These are phyloP conservation scores for Charadrius vociferus DNA, from an alignment of 2,113 vertebrate genomes.

Conservation along the genomic window DNA sequence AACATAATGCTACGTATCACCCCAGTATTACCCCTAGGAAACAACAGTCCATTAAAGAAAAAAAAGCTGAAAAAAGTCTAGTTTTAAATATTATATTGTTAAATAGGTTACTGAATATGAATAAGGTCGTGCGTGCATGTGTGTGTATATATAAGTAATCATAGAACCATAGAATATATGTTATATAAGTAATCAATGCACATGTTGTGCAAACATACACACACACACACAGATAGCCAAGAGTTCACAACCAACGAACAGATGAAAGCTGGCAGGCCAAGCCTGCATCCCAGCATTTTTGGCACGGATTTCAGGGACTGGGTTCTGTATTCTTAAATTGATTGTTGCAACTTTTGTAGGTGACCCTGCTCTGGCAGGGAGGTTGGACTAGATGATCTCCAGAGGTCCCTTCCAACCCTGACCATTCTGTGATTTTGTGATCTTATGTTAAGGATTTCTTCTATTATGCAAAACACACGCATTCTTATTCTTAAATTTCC, in stretches of 20 bases:
- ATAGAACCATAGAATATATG: no score
- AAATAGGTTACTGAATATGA: neutral
- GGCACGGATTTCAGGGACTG: neutral
- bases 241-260: neutral
- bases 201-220: neutral
- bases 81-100: neutral
- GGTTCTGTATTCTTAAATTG: neutral
- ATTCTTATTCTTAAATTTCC: neutral
- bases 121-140: fast-evolving
- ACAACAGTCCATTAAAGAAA: neutral
- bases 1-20: neutral
- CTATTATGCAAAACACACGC: neutral
- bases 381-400: no score
- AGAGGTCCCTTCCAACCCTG: no score
- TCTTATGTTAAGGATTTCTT: neutral
- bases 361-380: no score
- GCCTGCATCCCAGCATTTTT: neutral
- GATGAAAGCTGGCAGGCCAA: neutral
- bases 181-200: neutral
- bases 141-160: neutral
- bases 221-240: neutral
- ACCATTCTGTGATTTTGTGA: no score
- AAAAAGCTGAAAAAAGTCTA: neutral
- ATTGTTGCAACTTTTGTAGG: no score
- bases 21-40: neutral